Evolutionary conservation across 2,888 invertebrate genomes (phyloP).

Genomic region (Blera fallax): DNA sequence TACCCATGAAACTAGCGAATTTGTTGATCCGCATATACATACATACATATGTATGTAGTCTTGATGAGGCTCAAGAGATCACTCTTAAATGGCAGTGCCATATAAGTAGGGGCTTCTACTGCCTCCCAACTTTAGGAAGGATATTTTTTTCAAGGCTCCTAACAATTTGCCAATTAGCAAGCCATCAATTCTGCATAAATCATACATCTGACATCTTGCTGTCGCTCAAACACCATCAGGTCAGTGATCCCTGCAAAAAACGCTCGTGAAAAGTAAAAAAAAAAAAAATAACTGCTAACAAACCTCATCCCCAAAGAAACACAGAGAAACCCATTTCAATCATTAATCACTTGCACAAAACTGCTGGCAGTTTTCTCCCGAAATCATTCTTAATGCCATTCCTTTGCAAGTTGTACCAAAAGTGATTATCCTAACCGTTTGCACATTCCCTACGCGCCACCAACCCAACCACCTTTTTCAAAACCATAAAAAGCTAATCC

Average conservation of each 20-base stretch:
- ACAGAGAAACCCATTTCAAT: constrained; percentile 37
- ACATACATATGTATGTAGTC: no score
- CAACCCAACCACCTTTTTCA: not conserved
- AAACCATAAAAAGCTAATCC: constrained; percentile 32
- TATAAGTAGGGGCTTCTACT: no score
- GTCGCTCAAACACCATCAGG: constrained; percentile 24
- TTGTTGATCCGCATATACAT: no score
- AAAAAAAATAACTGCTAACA: not conserved
- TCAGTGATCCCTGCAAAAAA: constrained; percentile 35
- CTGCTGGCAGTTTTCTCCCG: constrained; percentile 47
- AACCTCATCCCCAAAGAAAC: not conserved
- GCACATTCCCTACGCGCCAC: constrained; percentile 21
- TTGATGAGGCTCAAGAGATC: no score
- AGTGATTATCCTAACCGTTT: constrained; percentile 69
- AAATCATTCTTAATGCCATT: constrained; percentile 52
- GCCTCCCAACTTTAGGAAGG: not conserved
- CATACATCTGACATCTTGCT: constrained; percentile 8
- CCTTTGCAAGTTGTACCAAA: constrained; percentile 37
- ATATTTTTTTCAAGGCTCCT: not conserved
- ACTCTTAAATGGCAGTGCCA: no score
- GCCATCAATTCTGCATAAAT: constrained; percentile 19
- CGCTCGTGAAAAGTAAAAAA: not conserved
- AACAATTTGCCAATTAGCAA: constrained; percentile 35
- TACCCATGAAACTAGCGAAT: no score
- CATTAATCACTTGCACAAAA: constrained; percentile 66